A percentile compares a stretch with the other conserved stretches of the same genome.
These are phyloP conservation scores for Thecophora atra DNA, from an alignment of 2,888 invertebrate species.

Conservation along the genomic window DNA sequence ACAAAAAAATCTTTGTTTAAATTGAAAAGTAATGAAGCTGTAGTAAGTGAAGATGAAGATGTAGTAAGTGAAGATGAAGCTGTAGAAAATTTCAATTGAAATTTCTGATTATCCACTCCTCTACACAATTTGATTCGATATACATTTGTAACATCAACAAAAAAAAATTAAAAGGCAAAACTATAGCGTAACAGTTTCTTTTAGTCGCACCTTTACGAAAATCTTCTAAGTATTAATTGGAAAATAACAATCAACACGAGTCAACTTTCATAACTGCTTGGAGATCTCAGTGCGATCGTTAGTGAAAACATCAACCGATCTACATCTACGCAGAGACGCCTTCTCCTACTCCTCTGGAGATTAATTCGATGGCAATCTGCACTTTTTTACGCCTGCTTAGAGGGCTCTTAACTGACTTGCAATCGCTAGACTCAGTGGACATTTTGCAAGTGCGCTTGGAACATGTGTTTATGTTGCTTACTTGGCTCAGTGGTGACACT, in stretches of 20 bases:
- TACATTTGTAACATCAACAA: too few relatives aligned
- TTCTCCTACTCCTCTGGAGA: neutral
- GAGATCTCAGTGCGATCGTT: conserved; percentile 4
- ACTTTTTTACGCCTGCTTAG: neutral
- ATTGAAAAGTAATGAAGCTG: too few relatives aligned
- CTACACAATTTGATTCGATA: too few relatives aligned
- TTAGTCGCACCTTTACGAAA: too few relatives aligned
- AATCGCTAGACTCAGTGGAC: conserved; percentile 10
- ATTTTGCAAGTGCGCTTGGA: conserved; percentile 25
- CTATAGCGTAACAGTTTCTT: too few relatives aligned
- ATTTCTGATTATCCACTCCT: too few relatives aligned
- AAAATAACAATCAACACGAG: conserved; percentile 22
- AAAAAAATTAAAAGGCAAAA: too few relatives aligned
- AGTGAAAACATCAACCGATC: neutral
- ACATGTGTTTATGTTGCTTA: conserved; percentile 18
- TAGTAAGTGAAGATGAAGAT: too few relatives aligned
- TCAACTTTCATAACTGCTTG: neutral
- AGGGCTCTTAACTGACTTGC: neutral
- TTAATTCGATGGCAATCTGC: neutral
- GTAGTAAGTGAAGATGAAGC: too few relatives aligned
- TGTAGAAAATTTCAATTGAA: too few relatives aligned
- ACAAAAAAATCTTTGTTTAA: too few relatives aligned
- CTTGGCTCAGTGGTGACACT: conserved; percentile 17
- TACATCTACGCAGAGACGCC: too few relatives aligned
- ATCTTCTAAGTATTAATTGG: conserved; percentile 17